Base-by-base conservation (phyloP, 2,888 invertebrate genomes). In the Sphaeridia pumilis region DNA sequence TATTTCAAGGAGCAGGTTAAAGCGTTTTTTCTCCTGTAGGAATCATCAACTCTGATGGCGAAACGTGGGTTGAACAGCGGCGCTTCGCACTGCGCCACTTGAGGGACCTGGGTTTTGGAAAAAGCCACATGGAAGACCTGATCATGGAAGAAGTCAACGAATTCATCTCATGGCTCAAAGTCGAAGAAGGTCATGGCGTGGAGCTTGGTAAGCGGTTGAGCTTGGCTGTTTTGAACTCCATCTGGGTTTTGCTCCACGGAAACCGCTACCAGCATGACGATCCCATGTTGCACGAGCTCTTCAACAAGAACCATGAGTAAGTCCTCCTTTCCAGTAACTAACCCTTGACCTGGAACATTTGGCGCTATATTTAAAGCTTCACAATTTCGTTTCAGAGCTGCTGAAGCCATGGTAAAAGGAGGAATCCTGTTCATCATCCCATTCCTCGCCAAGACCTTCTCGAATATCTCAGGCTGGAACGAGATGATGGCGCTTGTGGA, bases 121-220 rank as follows among this genome's bases (percentile, higher is more conserved):
- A 46, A 46, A 46, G 25, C n/a, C 31, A 25, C 4, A 46, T 46
- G 46, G 46, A 46, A 21, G 22, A 7, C 17, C 20, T 46, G 4
- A 46, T 46, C 17, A 22, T 44, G 35, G 42, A 34, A n/a, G 50
- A 50, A 20, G 50, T 50, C 12, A 28, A 31, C 2, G 50, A 50
- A n/a, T 43, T 44, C n/a, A 4, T 50, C 14, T 12, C 2, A 1
- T 31, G n/a, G 14, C 27, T 46, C 10, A 46, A 46, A 31, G 14
- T 20, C 4, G 27, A 31, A 2, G 10, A 46, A 46, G 31, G 31
- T 2, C 2, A 20, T 14, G 31, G 31, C 17, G 7, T 46, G 2
- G 2, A 3, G 2, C 2, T 27, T 3, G 3, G 20, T 7, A 10
- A 12, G 7, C 7, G 20, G 3, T 31, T 46, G n/a, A 10, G 4